Base-by-base conservation (phyloP, 64 coral and sea anemone species). In the Dendrophyllia cribrosa region DNA sequence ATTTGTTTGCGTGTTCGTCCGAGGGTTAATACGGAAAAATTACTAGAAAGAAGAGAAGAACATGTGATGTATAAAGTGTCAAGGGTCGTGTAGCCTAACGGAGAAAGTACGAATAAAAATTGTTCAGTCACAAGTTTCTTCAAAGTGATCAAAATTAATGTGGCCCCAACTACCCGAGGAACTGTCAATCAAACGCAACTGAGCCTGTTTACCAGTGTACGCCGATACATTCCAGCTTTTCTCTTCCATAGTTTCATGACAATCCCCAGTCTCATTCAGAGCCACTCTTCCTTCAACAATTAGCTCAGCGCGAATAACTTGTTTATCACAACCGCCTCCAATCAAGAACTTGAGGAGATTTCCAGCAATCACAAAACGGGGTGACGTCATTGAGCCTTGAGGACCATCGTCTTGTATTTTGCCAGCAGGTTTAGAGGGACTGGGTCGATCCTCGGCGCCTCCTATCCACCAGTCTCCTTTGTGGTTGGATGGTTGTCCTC, bases 91-190 rank as follows among this genome's bases (percentile, higher is more conserved):
- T 34, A n/a, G n/a, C n/a, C n/a, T n/a, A 34, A 34, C 34, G 34
- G 34, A 34, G 34, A 34, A 34, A 34, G 34, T 34, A 1, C 0
- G 34, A 34, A 34, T 2, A 34, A 34, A 34, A 34, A 34, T 34
- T 34, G 34, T 58, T 58, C 55, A 79, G 77, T 26, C 7, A 58
- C 51, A 79, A 79, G 25, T 79, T 51, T 58, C 85, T 74, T 74
- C 69, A 55, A 87, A 58, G 24, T 87, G 51, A 87, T 87, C 85
- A 74, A 87, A 87, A 47, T 87, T 87, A 0, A 87, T 87, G 16
- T 87, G 85, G 11, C 85, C 85, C 85, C 85, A 87, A 6, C 70
- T 22, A 5, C 51, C 50, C 20, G 21, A 72, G 12, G 15, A 8
- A 59, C 10, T 26, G 48, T 87, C 85, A 56, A 87, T 63, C 85